phyloP scores from a whole-genome alignment of 1,140 invertebrate species.

The Diorhabda carinulata region DNA sequence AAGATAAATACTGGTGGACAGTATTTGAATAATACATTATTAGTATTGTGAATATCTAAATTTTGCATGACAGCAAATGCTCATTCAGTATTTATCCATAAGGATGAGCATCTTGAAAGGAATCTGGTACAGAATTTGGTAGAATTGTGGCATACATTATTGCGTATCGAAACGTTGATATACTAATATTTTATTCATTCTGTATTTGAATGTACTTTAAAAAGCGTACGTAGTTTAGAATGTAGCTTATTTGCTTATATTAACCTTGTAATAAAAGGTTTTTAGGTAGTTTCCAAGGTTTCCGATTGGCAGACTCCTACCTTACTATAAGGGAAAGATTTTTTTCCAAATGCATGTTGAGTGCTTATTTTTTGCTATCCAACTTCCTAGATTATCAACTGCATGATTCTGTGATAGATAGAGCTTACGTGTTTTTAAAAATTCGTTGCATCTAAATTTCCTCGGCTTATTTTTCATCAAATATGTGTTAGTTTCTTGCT shows the following conservation, averaged over 20 bases:
- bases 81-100: neutral
- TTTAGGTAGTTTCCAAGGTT: conserved; percentile 35
- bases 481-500: no score
- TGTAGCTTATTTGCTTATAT: conserved; percentile 41
- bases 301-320: conserved; percentile 41
- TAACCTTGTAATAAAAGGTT: conserved; percentile 36
- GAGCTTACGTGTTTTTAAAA: no score
- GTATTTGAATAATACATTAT: no score
- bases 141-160: neutral
- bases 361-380: conserved; percentile 17
- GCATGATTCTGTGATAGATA: no score
- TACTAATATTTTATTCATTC: neutral
- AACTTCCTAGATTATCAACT: no score
- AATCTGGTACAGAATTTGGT: neutral
- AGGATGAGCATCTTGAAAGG: neutral
- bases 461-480: no score
- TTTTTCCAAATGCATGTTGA: conserved; percentile 44
- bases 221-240: conserved; percentile 39
- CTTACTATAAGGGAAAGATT: conserved; percentile 50
- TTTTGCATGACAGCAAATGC: no score
- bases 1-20: neutral
- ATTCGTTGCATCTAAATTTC: no score
- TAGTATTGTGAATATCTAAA: no score
- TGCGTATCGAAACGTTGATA: conserved; percentile 1
- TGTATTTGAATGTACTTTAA: conserved; percentile 31